phyloP scores from a whole-genome alignment of 2,888 invertebrate species.

The Frankliniella intonsa region DNA sequence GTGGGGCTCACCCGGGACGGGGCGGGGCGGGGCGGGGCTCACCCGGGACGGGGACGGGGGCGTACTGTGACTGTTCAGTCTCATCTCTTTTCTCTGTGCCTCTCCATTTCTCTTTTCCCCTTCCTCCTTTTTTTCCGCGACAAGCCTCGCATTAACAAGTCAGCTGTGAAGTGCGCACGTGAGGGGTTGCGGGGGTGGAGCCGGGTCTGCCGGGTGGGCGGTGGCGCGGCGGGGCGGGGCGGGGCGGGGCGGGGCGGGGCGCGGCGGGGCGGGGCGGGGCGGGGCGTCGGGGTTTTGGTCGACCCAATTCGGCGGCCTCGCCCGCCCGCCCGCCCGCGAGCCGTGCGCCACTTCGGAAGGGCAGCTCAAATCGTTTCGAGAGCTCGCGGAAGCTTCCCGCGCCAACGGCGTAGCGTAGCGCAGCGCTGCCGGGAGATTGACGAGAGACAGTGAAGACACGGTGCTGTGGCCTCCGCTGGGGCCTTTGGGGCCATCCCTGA shows the following conservation, averaged over 20 bases:
- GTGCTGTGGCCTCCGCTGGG: too few relatives aligned
- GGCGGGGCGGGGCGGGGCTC: too few relatives aligned
- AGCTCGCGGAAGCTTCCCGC: not conserved
- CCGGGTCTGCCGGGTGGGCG: not conserved
- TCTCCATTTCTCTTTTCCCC: not conserved
- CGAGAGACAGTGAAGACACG: too few relatives aligned
- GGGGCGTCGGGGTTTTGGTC: not conserved
- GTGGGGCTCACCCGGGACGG: too few relatives aligned
- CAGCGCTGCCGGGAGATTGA: too few relatives aligned
- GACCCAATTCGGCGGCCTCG: not conserved
- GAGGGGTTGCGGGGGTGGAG: not conserved
- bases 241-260: not conserved
- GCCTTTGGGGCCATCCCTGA: too few relatives aligned
- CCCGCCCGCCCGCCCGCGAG: not conserved
- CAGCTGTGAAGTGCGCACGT: not conserved
- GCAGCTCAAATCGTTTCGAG: not conserved
- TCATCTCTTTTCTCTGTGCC: not conserved
- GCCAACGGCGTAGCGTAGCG: too few relatives aligned
- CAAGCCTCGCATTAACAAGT: conserved; percentile 13
- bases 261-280: not conserved
- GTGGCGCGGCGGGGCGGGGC: not conserved
- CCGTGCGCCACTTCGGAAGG: not conserved
- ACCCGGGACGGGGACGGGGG: too few relatives aligned
- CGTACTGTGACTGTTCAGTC: not conserved
- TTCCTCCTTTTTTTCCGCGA: not conserved